Percentiles rank a stretch among this genome's conserved stretches.
phyloP scores from a whole-genome alignment of 2,113 vertebrate species.

The Reinhardtius hippoglossoides region DNA sequence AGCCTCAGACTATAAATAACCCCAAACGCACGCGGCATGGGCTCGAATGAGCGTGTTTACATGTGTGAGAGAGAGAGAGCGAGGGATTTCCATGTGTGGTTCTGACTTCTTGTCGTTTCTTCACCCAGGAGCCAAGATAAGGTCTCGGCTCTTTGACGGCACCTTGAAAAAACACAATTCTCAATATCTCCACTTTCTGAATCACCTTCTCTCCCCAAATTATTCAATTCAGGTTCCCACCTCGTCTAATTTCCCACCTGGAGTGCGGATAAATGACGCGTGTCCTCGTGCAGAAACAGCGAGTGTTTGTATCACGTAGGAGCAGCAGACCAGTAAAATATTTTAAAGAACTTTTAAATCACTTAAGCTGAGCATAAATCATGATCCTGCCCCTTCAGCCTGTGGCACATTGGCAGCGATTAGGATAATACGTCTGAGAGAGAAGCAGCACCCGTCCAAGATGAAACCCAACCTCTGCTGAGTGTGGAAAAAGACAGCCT shows the following conservation, averaged over 20 bases:
- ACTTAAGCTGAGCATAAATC: conserved; percentile 65
- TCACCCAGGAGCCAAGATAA: conserved; percentile 44
- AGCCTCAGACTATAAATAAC: conserved; percentile 61
- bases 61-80: conserved; percentile 40
- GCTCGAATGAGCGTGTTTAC: conserved; percentile 20
- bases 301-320: conserved; percentile 24
- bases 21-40: conserved; percentile 36
- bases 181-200: conserved; percentile 58
- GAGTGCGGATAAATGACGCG: conserved; percentile 55
- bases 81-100: conserved; percentile 51
- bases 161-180: conserved; percentile 28
- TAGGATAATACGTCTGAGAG: conserved; percentile 46
- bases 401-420: conserved; percentile 51
- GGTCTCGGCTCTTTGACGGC: conserved; percentile 19
- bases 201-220: conserved; percentile 56
- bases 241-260: conserved; percentile 48
- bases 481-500: conserved; percentile 59
- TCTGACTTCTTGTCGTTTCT: conserved; percentile 52
- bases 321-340: conserved; percentile 54
- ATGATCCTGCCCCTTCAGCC: conserved; percentile 52
- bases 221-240: conserved; percentile 26
- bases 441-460: conserved; percentile 39
- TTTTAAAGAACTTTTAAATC: conserved; percentile 75
- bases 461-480: conserved; percentile 47
- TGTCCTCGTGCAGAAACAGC: conserved; percentile 1